A percentile compares a stretch with the other conserved stretches of the same genome.
Conservation (phyloP, 2,797 vertebrate genomes). For the Erithacus rubecula region DNA sequence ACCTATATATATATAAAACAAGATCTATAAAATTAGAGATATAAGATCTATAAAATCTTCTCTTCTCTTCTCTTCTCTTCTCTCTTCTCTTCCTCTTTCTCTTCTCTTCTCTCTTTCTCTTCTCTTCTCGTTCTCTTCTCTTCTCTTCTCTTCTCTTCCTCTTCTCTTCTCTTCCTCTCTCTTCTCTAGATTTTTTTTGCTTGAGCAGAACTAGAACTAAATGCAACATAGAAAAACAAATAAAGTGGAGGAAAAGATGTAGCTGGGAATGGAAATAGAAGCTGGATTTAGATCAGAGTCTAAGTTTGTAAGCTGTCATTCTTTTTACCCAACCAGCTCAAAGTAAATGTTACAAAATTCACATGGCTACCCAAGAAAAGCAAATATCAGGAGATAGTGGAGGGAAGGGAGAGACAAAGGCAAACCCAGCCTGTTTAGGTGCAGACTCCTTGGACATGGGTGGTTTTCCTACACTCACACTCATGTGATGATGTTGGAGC, state of each 20-base stretch:
- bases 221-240: neutral
- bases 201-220: neutral
- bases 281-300: neutral
- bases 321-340: neutral
- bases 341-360: neutral
- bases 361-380: neutral
- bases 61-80: too few species aligned
- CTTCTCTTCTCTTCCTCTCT: too few species aligned
- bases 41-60: too few species aligned
- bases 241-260: neutral
- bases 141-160: too few species aligned
- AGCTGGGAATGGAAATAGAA: neutral
- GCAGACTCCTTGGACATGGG: neutral
- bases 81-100: too few species aligned
- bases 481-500: fast-evolving
- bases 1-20: neutral
- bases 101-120: too few species aligned
- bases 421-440: neutral
- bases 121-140: too few species aligned
- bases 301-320: neutral
- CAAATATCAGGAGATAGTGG: neutral
- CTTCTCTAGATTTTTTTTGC: neutral
- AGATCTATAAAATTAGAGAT: too few species aligned
- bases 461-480: neutral
- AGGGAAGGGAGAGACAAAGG: neutral